Evolutionary conservation across 2,797 vertebrate genomes (phyloP).

Genomic region (Sebastes vulpes): DNA sequence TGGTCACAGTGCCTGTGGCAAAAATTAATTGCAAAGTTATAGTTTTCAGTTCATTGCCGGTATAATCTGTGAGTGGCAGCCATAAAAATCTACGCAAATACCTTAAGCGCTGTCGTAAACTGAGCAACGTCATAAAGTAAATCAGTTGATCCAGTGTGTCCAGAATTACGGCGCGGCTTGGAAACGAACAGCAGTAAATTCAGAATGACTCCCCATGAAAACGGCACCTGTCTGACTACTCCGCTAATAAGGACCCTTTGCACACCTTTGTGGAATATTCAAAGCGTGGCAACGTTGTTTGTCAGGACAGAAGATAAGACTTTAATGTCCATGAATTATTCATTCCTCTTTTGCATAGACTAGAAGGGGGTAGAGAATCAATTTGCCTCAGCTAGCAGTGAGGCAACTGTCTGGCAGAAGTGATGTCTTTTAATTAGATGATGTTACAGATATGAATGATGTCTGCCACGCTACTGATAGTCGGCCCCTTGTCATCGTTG

Average conservation of each 20-base stretch:
- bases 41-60: conserved; percentile 41
- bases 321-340: conserved; percentile 82
- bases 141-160: conserved; percentile 50
- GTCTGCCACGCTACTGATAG: conserved; percentile 64
- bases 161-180: conserved; percentile 26
- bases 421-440: conserved; percentile 83
- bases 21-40: conserved; percentile 9
- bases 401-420: conserved; percentile 72
- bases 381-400: conserved; percentile 72
- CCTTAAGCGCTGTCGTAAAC: conserved; percentile 53
- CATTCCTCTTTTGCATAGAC: conserved; percentile 68
- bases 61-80: conserved; percentile 60
- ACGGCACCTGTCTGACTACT: conserved; percentile 55
- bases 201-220: conserved; percentile 47
- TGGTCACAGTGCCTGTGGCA: neutral
- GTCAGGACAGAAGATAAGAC: conserved; percentile 78
- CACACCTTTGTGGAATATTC: conserved; percentile 77
- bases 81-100: conserved; percentile 66
- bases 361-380: conserved; percentile 61
- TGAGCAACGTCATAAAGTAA: conserved; percentile 34
- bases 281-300: conserved; percentile 76
- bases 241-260: conserved; percentile 56
- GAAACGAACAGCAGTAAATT: conserved; percentile 48
- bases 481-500: conserved; percentile 49
- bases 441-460: conserved; percentile 79